Conservation (phyloP, 2,888 invertebrate genomes). For the Dexiosoma caninum region DNA sequence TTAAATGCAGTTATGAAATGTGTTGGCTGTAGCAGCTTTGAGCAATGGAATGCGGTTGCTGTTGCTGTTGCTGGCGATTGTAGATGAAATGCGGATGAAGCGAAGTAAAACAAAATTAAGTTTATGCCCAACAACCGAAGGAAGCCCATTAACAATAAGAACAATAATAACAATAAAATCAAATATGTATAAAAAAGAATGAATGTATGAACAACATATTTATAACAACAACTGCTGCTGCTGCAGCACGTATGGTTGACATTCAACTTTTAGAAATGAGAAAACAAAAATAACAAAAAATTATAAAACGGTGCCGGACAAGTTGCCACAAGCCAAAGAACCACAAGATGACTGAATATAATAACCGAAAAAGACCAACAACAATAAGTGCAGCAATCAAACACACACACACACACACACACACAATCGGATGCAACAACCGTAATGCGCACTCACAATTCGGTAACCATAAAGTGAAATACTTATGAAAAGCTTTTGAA, state of each 20-base stretch:
- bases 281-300: not conserved
- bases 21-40: not conserved
- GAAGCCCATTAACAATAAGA: constrained; percentile 13
- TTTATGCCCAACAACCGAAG: constrained; percentile 18
- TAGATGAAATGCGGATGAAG: not conserved
- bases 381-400: not conserved
- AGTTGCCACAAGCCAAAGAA: constrained; percentile 57
- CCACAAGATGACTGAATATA: constrained; percentile 50
- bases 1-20: constrained; percentile 52
- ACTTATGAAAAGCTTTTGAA: constrained; percentile 39
- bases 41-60: constrained; percentile 26
- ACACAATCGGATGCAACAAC: constrained; percentile 13
- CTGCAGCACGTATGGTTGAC: constrained; percentile 41
- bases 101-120: constrained; percentile 38
- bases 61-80: not conserved
- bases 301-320: constrained; percentile 39
- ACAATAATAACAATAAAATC: not conserved
- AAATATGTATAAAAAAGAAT: not conserved
- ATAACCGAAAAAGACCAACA: constrained; percentile 11
- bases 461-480: constrained; percentile 26
- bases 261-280: constrained; percentile 35
- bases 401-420: constrained; percentile 1
- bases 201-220: constrained; percentile 7
- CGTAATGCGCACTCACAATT: constrained; percentile 31
- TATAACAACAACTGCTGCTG: constrained; percentile 24